Conservation (phyloP, 1,140 invertebrate species). For the Hycleus cichorii region DNA sequence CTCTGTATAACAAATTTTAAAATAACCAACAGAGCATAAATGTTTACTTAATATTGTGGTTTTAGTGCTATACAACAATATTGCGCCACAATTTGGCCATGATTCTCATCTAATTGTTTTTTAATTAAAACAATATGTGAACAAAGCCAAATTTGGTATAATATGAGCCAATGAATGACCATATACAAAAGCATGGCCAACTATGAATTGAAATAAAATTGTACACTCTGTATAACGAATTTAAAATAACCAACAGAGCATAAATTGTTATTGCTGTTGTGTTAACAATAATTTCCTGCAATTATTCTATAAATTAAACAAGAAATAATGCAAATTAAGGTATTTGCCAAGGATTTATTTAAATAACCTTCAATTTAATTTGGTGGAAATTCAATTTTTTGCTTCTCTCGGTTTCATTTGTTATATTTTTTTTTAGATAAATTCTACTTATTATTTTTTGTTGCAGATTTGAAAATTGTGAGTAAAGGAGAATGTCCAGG, state of each 20-base stretch:
- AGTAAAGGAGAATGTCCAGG: slow-evolving; percentile 48
- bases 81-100: too few relatives aligned
- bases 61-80: too few relatives aligned
- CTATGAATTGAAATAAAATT: too few relatives aligned
- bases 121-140: too few relatives aligned
- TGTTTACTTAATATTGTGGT: too few relatives aligned
- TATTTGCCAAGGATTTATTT: neutral
- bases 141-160: too few relatives aligned
- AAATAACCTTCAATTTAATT: neutral
- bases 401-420: neutral
- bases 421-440: neutral
- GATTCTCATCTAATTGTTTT: too few relatives aligned
- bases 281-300: neutral
- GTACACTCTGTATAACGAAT: neutral
- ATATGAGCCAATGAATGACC: too few relatives aligned
- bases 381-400: neutral
- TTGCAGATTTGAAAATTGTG: slow-evolving; percentile 44
- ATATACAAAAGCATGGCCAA: too few relatives aligned
- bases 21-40: too few relatives aligned
- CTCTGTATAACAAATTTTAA: too few relatives aligned
- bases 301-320: neutral
- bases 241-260: neutral
- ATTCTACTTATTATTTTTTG: neutral
- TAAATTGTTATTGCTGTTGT: slow-evolving; percentile 2
- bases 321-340: slow-evolving; percentile 5